Base-by-base conservation (phyloP, 2,888 invertebrate genomes). In the Cosmorhoe ocellata region DNA sequence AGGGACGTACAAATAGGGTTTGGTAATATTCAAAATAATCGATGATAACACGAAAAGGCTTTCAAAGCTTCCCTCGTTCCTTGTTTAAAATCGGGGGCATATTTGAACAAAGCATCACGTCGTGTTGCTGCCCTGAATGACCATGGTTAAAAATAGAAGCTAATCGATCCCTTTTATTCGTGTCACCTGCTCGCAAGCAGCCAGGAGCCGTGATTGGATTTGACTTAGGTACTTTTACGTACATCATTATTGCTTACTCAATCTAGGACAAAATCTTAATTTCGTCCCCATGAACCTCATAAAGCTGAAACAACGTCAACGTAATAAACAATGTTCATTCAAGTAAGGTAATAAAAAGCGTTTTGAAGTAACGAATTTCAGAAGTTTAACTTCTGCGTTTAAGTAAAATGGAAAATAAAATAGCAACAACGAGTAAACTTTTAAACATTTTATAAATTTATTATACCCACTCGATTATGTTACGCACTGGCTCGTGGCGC, bases 141-240 rank as follows among this genome's bases (percentile, higher is more conserved):
- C 74, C 74, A 71, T 63, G 79, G 69, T 76, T 88, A 88, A 84
- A 89, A 88, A 90, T 90, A 90, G 89, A 87, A 81, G 76, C 76
- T 81, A 84, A 90, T 89, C 89, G 89, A 89, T 89, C 79, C 59
- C 79, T 75, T 77, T 82, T 82, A 86, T 84, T 80, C 74, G 82
- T 84, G 88, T 87, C 86, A 87, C 75, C 78, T 77, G 78, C 64
- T 79, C 71, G 69, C 74, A 73, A 77, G 56, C 55, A 56, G 52
- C 37, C 45, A 57, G 58, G 42, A 58, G 41, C 47, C 44, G 61
- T 54, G 56, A 61, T 61, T 64, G 67, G 61, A 64, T 57, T 59
- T 58, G 36, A 46, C 50, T 55, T 58, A 28, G n/a, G n/a, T n/a
- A n/a, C n/a, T 24, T 33, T 13, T 37, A 11, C 10, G 0, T 10